Conservation (phyloP, 2,113 vertebrate genomes). For the Paedocypris sp. region DNA sequence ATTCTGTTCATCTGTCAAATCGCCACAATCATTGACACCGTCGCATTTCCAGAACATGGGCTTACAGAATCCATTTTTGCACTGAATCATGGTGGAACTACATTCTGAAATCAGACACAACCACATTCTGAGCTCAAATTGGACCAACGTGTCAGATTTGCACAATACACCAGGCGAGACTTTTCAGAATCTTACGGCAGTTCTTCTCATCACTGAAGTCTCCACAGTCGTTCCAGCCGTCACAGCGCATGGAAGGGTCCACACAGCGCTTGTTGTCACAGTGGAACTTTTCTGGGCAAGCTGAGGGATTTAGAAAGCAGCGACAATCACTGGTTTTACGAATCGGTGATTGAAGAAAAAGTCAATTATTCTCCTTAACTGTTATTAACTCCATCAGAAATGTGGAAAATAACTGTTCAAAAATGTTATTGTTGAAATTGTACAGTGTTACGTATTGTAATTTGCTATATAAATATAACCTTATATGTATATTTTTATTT, state of each 20-base stretch:
- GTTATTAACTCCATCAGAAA: too few relatives aligned
- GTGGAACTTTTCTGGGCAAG: slow-evolving; percentile 71
- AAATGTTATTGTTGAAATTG: too few relatives aligned
- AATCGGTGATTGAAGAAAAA: too few relatives aligned
- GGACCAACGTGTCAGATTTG: too few relatives aligned
- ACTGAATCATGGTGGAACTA: slow-evolving; percentile 53
- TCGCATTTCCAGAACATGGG: slow-evolving; percentile 81
- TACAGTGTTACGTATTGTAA: too few relatives aligned
- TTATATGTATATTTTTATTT: too few relatives aligned
- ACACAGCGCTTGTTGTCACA: slow-evolving; percentile 74
- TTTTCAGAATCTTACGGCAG: slow-evolving; percentile 88
- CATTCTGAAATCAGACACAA: slow-evolving; percentile 49
- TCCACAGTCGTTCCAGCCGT: slow-evolving; percentile 84
- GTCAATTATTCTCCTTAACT: too few relatives aligned
- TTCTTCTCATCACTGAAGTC: slow-evolving; percentile 72
- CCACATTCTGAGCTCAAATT: not conserved
- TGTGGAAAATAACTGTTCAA: too few relatives aligned
- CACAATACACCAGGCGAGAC: too few relatives aligned
- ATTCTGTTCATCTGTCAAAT: slow-evolving; percentile 71
- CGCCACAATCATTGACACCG: slow-evolving; percentile 76
- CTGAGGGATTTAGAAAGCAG: slow-evolving; percentile 53
- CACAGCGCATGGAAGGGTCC: slow-evolving; percentile 56
- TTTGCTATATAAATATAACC: too few relatives aligned
- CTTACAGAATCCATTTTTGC: slow-evolving; percentile 75
- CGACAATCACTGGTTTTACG: too few relatives aligned